Evolutionary conservation across 2,113 vertebrate genomes (phyloP).

Genomic region (Antechinus flavipes): DNA sequence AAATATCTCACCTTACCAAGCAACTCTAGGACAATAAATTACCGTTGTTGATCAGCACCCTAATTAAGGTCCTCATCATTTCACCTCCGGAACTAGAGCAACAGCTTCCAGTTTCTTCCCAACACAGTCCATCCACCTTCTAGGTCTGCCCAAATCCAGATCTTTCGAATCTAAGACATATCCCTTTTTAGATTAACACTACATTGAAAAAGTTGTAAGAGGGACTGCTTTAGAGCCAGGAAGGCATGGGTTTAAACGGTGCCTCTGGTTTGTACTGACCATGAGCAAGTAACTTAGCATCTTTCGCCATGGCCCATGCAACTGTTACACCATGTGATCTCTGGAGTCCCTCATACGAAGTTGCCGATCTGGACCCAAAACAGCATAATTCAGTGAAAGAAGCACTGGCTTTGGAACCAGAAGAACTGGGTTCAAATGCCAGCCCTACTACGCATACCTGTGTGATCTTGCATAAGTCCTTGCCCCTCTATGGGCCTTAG

Average conservation of each 20-base stretch:
- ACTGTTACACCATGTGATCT: not conserved
- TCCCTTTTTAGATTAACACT: not conserved
- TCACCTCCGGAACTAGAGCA: not conserved
- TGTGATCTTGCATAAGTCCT: not conserved
- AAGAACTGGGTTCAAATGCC: not conserved
- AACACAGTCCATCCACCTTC: too few relatives aligned
- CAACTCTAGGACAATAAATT: not conserved
- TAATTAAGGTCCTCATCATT: not conserved
- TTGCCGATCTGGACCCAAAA: not conserved
- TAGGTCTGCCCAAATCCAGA: not conserved
- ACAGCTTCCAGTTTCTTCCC: not conserved
- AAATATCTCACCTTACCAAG: not conserved
- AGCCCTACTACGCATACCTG: not conserved
- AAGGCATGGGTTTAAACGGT: not conserved
- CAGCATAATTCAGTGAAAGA: not conserved
- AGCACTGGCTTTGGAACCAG: not conserved
- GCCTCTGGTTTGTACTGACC: not conserved
- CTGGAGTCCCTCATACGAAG: not conserved
- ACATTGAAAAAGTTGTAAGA: not conserved
- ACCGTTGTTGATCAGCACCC: not conserved
- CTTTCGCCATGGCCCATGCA: not conserved
- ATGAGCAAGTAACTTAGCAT: not conserved
- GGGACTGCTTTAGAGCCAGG: not conserved
- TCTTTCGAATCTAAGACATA: not conserved
- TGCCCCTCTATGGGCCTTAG: not conserved